phyloP scores from a whole-genome alignment of 2,797 vertebrate species.

The Mus minutoides region DNA sequence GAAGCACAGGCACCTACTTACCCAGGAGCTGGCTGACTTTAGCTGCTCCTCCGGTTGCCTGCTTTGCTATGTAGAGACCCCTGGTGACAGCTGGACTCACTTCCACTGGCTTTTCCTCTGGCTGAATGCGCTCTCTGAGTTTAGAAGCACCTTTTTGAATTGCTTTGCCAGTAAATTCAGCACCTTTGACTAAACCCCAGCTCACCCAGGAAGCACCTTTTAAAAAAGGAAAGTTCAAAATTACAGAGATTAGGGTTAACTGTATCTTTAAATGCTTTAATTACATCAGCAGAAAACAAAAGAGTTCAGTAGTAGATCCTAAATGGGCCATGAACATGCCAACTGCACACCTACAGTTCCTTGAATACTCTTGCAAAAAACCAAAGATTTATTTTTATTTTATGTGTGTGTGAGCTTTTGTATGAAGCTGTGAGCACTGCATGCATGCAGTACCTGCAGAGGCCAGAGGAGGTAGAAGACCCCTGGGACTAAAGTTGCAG shows the following conservation, averaged over 20 bases:
- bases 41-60: constrained; percentile 97
- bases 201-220: constrained; percentile 98
- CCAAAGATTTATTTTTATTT: neutral
- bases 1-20: constrained; percentile 89
- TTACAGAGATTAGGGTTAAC: neutral
- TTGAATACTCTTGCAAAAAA: neutral
- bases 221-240: constrained; percentile 73
- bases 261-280: neutral
- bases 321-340: neutral
- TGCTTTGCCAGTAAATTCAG: constrained; percentile 96
- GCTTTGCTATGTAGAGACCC: constrained; percentile 96
- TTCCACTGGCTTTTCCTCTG: constrained; percentile 95
- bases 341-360: neutral
- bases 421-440: neutral
- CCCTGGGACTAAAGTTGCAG: neutral
- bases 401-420: neutral
- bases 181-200: constrained; percentile 97
- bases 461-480: neutral
- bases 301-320: neutral
- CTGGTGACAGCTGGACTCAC: constrained; percentile 94
- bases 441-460: neutral
- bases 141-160: constrained; percentile 98
- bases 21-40: constrained; percentile 99
- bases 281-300: neutral
- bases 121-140: constrained; percentile 96